A percentile compares a stretch with the other conserved stretches of the same genome.
Evolutionary conservation across 2,113 vertebrate species (phyloP).

Genomic region (Salvelinus sp.): DNA sequence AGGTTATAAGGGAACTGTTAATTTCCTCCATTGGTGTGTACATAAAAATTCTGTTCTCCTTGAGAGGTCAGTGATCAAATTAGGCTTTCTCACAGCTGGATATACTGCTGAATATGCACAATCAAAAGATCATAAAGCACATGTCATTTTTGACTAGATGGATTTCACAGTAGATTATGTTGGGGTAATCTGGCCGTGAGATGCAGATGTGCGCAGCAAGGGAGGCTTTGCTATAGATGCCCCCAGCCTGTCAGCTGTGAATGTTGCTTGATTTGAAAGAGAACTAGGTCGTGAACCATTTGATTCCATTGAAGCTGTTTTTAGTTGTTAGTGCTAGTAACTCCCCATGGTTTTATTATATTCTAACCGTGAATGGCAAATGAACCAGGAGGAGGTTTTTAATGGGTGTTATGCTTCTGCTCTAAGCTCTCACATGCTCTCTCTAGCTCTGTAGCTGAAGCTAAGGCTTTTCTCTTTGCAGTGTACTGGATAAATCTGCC

Average conservation of each 20-base stretch:
- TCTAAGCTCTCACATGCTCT: not conserved
- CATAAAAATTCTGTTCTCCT: no score
- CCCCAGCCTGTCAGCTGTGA: slow-evolving; percentile 29
- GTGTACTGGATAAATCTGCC: not conserved
- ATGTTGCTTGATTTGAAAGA: not conserved
- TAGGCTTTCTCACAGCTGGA: no score
- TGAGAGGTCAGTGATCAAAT: no score
- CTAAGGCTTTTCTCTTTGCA: not conserved
- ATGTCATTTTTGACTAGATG: not conserved
- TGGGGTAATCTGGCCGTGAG: not conserved
- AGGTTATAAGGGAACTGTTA: no score
- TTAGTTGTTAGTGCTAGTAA: not conserved
- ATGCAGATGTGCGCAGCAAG: not conserved
- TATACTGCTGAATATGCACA: not conserved
- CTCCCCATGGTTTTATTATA: not conserved
- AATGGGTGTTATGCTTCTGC: not conserved
- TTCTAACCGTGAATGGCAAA: not conserved
- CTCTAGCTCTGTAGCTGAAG: not conserved
- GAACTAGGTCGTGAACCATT: not conserved
- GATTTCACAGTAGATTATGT: slow-evolving; percentile 6
- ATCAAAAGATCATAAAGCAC: not conserved
- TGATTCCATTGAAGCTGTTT: slow-evolving; percentile 1
- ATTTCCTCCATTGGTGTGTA: no score
- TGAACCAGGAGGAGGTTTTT: not conserved
- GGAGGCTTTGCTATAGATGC: slow-evolving; percentile 3